Base-by-base conservation (phyloP, 1,140 invertebrate genomes). In the Rhynchophorus ferrugineus region DNA sequence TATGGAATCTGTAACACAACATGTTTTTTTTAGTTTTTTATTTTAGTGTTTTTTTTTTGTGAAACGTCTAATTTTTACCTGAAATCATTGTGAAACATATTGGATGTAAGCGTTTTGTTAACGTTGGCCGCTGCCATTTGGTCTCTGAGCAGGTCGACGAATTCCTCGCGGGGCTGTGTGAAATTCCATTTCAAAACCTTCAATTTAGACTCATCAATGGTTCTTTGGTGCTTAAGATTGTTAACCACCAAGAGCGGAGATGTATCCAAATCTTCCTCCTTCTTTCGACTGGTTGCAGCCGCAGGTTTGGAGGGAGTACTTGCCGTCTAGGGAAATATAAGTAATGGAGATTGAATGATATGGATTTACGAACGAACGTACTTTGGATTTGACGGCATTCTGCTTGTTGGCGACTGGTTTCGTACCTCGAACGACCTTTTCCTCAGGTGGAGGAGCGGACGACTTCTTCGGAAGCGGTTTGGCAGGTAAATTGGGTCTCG, bases 181-280 rank as follows among this genome's bases (percentile, higher is more conserved):
- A 99, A 99, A 65, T 96, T 96, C 95, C 95, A 98, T 70, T 95
- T 95, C 2, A 98, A 73, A 1, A 87, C 82, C 67, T 91, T 93
- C 18, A 95, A 73, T 71, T 90, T 91, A 62, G 92, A 90, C 67
- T 98, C 93, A 66, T 96, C 92, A 16, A 91, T 84, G 20, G 89
- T 80, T 37, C 94, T 76, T 69, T 95, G 91, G 68, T 93, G 88
- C 69, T 97, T 96, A 16, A 88, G 72, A 61, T 85, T 90, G 65
- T 91, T 94, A 1, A 83, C 76, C n/a, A 83, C 82, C 38, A 95
- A 72, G 0, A 91, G 67, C 0, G 90, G 89, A 14, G 85, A 84
- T 1, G 78, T 83, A 60, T 92, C 87, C 3, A 85, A 75, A 57
- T 95, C 92, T 38, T 95, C 91, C 8, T 90, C 89, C 63, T 91